phyloP scores from a whole-genome alignment of 2,888 invertebrate genomes.

The Eupelmus urozonus region DNA sequence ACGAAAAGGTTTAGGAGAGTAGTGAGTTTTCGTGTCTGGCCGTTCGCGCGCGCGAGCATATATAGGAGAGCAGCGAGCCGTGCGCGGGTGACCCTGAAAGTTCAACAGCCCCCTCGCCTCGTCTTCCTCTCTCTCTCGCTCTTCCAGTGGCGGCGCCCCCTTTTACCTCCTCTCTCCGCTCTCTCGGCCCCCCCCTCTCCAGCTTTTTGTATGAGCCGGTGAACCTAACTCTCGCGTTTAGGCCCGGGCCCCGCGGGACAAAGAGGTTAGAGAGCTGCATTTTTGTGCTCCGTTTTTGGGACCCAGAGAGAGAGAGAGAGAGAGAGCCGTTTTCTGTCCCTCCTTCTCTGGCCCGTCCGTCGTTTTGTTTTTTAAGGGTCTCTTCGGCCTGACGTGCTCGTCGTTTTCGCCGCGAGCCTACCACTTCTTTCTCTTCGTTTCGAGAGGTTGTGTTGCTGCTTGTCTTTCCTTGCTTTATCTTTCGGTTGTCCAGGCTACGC shows the following conservation, averaged over 20 bases:
- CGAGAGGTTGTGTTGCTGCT: background rate
- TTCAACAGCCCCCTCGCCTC: conserved; percentile 68
- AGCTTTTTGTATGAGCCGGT: conserved; percentile 37
- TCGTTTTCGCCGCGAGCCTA: conserved; percentile 18
- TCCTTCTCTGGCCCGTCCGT: too few species aligned
- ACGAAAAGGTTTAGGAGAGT: conserved; percentile 48
- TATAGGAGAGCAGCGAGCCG: conserved; percentile 11
- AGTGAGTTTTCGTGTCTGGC: conserved; percentile 66
- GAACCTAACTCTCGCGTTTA: conserved; percentile 41
- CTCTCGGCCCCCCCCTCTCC: conserved; percentile 4
- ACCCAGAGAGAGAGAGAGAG: conserved; percentile 15
- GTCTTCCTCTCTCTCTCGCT: background rate
- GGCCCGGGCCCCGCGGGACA: conserved; percentile 12
- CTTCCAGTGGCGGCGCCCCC: background rate
- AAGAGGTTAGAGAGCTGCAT: conserved; percentile 37
- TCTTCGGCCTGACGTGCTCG: background rate
- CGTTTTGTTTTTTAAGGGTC: too few species aligned
- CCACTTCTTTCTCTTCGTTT: conserved; percentile 1
- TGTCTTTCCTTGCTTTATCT: background rate
- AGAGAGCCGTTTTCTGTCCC: background rate
- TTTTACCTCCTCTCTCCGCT: conserved; percentile 27
- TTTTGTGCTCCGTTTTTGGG: conserved; percentile 41
- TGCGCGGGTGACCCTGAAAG: conserved; percentile 75
- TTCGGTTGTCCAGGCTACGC: background rate
- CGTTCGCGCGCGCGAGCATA: conserved; percentile 1